Evolutionary conservation across 2,113 vertebrate genomes (phyloP).

Genomic region (Rhinoderma darwinii): DNA sequence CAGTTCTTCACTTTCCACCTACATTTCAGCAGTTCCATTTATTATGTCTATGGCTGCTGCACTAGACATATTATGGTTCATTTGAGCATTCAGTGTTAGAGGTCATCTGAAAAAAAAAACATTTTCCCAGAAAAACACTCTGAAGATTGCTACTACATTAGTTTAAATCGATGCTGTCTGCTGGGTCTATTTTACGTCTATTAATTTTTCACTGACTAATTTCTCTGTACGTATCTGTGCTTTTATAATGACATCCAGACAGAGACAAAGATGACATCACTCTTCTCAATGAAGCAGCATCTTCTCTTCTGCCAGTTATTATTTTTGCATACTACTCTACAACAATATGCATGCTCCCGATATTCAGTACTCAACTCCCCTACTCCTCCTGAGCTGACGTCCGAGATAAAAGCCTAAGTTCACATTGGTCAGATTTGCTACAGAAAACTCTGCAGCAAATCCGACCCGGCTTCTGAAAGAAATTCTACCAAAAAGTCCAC

Average conservation of each 20-base stretch:
- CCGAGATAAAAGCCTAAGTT: too few relatives aligned
- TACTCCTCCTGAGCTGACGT: too few relatives aligned
- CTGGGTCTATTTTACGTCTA: constrained; percentile 44
- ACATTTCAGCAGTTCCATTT: constrained; percentile 55
- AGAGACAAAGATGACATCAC: constrained; percentile 41
- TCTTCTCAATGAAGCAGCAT: constrained; percentile 27
- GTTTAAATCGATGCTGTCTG: constrained; percentile 52
- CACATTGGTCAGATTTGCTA: too few relatives aligned
- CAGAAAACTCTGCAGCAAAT: too few relatives aligned
- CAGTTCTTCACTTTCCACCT: constrained; percentile 53
- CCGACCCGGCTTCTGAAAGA: too few relatives aligned
- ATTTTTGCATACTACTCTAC: background rate
- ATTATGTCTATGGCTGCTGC: constrained; percentile 55
- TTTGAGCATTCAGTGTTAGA: constrained; percentile 58
- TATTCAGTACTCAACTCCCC: background rate
- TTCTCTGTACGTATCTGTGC: constrained; percentile 6
- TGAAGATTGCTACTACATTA: constrained; percentile 57
- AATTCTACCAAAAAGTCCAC: too few relatives aligned
- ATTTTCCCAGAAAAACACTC: constrained; percentile 60
- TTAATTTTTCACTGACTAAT: constrained; percentile 47
- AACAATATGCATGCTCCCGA: background rate
- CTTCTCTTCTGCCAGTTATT: constrained; percentile 5
- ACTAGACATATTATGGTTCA: constrained; percentile 56
- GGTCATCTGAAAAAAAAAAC: constrained; percentile 54
- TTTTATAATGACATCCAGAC: constrained; percentile 51